Evolutionary conservation across 2,797 vertebrate genomes (phyloP).

Genomic region (Pangasius mekongensis): DNA sequence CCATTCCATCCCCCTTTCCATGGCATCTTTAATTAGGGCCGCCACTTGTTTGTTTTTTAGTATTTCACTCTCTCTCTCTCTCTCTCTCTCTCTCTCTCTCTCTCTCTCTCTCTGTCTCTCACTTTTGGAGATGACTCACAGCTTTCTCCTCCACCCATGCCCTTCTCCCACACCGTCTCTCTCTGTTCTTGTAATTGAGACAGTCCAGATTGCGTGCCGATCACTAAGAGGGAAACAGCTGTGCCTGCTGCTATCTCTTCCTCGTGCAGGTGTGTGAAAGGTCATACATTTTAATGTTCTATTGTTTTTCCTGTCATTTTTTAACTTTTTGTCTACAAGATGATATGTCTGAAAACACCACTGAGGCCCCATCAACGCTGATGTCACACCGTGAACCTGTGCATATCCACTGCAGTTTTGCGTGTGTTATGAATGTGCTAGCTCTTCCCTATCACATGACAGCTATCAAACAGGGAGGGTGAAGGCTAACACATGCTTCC

Average conservation of each 20-base stretch:
- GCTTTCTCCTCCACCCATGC: conserved; percentile 66
- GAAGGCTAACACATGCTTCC: background rate
- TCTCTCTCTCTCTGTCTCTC: conserved; percentile 56
- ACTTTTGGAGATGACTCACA: conserved; percentile 61
- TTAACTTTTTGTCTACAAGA: background rate
- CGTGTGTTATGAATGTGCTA: background rate
- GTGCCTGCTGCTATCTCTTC: conserved; percentile 48
- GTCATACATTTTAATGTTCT: background rate
- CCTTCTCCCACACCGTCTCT: conserved; percentile 45
- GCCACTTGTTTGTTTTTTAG: conserved; percentile 66
- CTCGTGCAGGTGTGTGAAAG: conserved; percentile 66
- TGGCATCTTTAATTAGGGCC: conserved; percentile 69
- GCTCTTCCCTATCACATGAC: background rate
- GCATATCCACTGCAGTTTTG: background rate
- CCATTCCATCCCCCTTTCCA: conserved; percentile 37
- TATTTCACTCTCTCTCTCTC: conserved; percentile 41
- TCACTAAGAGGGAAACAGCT: conserved; percentile 60
- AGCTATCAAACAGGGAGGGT: background rate
- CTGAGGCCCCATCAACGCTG: background rate
- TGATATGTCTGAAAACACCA: background rate
- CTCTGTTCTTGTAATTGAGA: conserved; percentile 27
- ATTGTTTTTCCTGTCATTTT: background rate
- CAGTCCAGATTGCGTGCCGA: conserved; percentile 2
- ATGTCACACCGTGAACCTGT: background rate
- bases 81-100: conserved; percentile 33